These are phyloP conservation scores for Synanthedon formicaeformis DNA, from an alignment of 2,888 invertebrate genomes.

Conservation along the genomic window DNA sequence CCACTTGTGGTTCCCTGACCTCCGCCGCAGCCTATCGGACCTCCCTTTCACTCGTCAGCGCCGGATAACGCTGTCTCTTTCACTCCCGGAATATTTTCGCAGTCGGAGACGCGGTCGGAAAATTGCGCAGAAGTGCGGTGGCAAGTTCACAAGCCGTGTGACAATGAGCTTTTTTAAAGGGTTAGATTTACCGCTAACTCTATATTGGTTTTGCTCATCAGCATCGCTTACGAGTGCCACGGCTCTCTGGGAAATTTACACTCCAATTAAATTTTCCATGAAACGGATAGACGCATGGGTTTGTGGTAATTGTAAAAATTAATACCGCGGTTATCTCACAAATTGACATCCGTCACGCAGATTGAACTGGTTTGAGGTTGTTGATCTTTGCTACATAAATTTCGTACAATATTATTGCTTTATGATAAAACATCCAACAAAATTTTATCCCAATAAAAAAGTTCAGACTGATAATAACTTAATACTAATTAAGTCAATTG, in stretches of 20 bases:
- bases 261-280: too few relatives aligned
- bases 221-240: not conserved
- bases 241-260: too few relatives aligned
- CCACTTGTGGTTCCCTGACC: constrained; percentile 69
- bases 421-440: too few relatives aligned
- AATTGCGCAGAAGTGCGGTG: constrained; percentile 44
- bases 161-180: constrained; percentile 36
- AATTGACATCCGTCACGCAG: not conserved
- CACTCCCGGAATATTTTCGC: constrained; percentile 67
- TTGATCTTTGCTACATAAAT: too few relatives aligned
- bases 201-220: not conserved
- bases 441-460: too few relatives aligned
- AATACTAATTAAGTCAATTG: too few relatives aligned
- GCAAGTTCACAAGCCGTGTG: constrained; percentile 36
- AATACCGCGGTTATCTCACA: constrained; percentile 1
- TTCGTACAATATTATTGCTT: too few relatives aligned
- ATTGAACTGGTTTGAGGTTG: not conserved
- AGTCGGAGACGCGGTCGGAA: constrained; percentile 46
- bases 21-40: constrained; percentile 56
- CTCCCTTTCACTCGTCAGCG: constrained; percentile 27
- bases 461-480: too few relatives aligned
- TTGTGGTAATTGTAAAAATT: too few relatives aligned
- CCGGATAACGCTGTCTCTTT: constrained; percentile 28
- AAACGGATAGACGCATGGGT: too few relatives aligned
- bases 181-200: constrained; percentile 14